Conservation (phyloP, 1,140 invertebrate genomes). For the Radopholus similis region DNA sequence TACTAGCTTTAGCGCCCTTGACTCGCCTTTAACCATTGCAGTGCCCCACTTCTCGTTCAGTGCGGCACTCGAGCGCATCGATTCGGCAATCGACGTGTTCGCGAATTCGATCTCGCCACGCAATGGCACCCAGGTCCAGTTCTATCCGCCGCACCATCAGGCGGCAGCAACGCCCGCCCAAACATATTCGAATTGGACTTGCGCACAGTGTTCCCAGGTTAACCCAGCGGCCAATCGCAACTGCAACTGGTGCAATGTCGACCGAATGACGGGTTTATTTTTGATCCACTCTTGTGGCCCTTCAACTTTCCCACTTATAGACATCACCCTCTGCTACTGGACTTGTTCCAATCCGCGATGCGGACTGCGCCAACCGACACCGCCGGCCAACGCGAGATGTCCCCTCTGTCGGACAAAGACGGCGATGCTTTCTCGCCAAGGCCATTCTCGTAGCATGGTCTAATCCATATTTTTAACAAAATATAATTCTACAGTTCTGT, state of each 20-base stretch:
- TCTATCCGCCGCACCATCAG: constrained; percentile 8
- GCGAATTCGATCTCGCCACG: background rate
- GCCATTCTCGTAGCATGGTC: constrained; percentile 24
- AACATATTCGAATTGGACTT: constrained; percentile 1
- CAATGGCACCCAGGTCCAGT: background rate
- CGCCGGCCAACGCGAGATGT: constrained; percentile 29
- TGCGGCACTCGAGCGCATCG: constrained; percentile 21
- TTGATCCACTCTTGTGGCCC: background rate
- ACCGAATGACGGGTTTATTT: background rate
- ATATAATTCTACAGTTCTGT: background rate
- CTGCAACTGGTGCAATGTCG: constrained; percentile 24
- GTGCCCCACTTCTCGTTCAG: constrained; percentile 17
- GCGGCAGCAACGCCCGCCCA: background rate
- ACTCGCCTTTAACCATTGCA: constrained; percentile 12
- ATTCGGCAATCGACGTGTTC: constrained; percentile 30
- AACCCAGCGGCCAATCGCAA: constrained; percentile 3
- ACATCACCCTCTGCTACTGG: constrained; percentile 16
- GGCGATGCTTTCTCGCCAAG: background rate
- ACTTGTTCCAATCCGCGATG: constrained; percentile 20
- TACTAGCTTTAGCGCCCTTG: no score
- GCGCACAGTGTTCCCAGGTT: constrained; percentile 19
- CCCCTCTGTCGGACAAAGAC: constrained; percentile 32
- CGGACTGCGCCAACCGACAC: constrained; percentile 24
- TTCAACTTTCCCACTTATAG: constrained; percentile 12
- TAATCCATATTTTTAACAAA: constrained; percentile 4